Conservation (phyloP, 2,797 vertebrate species). For the Balearica regulorum region DNA sequence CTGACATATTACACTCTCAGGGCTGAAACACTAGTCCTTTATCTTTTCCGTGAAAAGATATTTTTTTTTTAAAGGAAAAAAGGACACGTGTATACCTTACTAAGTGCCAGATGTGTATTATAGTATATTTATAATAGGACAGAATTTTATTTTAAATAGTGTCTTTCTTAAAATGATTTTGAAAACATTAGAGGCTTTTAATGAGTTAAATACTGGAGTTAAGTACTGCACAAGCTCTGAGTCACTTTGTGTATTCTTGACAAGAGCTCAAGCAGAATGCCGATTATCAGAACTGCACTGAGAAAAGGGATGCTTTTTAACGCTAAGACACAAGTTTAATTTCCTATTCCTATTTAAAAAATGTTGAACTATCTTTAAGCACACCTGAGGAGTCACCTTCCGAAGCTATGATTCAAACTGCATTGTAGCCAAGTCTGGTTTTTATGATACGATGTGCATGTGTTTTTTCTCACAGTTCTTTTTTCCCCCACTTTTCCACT, state of each 20-base stretch:
- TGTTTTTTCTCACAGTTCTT: not conserved
- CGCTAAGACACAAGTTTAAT: not conserved
- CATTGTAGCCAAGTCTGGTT: not conserved
- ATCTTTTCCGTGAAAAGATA: not conserved
- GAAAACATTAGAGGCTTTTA: not conserved
- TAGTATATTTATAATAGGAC: not conserved
- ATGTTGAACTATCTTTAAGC: not conserved
- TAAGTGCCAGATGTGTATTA: not conserved
- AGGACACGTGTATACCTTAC: rapidly evolving
- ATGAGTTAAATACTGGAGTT: not conserved
- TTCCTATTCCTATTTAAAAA: not conserved
- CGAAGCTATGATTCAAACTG: rapidly evolving
- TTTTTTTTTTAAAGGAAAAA: not conserved
- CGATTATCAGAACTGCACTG: not conserved
- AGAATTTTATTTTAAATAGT: not conserved
- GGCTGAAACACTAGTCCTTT: not conserved
- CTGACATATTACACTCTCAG: not conserved
- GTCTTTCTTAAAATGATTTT: not conserved
- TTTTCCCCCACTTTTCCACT: rapidly evolving
- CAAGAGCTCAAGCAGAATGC: not conserved
- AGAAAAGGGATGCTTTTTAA: not conserved
- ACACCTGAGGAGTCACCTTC: not conserved
- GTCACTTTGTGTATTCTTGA: not conserved
- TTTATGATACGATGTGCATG: rapidly evolving
- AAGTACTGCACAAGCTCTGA: not conserved